Conservation (phyloP, 2,797 vertebrate species). For the Rhincodon typus region DNA sequence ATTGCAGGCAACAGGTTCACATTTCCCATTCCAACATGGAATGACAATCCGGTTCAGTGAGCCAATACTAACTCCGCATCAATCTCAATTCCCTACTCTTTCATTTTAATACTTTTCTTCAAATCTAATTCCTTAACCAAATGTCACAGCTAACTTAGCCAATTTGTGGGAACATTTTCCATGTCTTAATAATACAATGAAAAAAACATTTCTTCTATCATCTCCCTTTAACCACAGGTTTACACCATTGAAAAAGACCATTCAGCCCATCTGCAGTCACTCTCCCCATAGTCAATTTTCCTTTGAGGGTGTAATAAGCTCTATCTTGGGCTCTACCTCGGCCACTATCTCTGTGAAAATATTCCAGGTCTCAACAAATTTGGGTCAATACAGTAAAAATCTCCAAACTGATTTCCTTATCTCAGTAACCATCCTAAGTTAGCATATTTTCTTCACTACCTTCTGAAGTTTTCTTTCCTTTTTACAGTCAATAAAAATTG, state of each 20-base stretch:
- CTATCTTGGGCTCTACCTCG: too few relatives aligned
- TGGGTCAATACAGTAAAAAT: background rate
- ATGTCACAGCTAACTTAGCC: background rate
- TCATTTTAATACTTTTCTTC: background rate
- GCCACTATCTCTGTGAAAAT: background rate
- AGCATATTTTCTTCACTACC: background rate
- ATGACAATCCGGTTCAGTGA: background rate
- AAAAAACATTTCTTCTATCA: background rate
- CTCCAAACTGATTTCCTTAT: background rate
- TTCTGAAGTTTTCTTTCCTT: background rate
- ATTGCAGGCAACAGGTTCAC: background rate
- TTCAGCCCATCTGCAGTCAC: background rate
- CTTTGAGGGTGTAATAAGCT: background rate
- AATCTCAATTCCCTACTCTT: background rate
- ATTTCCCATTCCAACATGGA: background rate
- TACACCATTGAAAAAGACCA: background rate
- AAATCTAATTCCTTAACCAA: background rate
- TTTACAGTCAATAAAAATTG: background rate
- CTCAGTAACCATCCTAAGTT: background rate
- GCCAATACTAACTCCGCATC: background rate
- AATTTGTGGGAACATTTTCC: background rate
- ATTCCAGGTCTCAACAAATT: background rate
- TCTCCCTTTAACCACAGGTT: background rate
- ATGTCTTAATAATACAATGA: background rate
- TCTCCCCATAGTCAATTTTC: background rate